Evolutionary conservation across 1,140 invertebrate species (phyloP).

Genomic region (Harlomillsia oculata): DNA sequence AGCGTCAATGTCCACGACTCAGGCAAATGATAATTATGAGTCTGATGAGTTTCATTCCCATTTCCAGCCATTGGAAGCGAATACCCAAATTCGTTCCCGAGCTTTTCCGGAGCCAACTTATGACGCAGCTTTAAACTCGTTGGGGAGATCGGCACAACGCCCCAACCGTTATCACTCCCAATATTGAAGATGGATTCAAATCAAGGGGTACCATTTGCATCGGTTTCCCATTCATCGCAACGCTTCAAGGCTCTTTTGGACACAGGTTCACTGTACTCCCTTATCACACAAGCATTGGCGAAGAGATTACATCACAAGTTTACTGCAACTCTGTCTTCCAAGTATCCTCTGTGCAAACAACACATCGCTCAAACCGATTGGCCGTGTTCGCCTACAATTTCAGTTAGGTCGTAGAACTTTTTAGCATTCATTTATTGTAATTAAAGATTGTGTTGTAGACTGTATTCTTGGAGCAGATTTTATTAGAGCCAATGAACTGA

Average conservation of each 20-base stretch:
- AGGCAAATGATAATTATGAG: background rate
- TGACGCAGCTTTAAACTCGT: background rate
- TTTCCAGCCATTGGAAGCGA: background rate
- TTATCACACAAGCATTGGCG: background rate
- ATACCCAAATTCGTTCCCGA: background rate
- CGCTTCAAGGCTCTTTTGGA: no score
- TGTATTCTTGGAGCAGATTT: conserved; percentile 12
- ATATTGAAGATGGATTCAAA: background rate
- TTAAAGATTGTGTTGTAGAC: background rate
- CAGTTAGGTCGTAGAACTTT: background rate
- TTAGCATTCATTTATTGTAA: background rate
- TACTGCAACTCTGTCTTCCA: background rate
- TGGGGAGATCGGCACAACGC: background rate
- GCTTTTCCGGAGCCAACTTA: background rate
- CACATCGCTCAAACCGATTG: background rate
- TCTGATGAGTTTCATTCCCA: no score
- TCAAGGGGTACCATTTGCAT: background rate
- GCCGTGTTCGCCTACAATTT: background rate
- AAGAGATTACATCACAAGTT: background rate
- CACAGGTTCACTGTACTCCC: background rate
- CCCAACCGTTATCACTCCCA: background rate
- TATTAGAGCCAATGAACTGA: background rate
- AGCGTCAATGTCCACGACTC: background rate
- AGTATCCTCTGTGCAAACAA: background rate
- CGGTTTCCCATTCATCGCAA: no score